These are phyloP conservation scores for Parauchenoglanis ngamensis DNA, from an alignment of 2,797 vertebrate genomes.

Conservation along the genomic window DNA sequence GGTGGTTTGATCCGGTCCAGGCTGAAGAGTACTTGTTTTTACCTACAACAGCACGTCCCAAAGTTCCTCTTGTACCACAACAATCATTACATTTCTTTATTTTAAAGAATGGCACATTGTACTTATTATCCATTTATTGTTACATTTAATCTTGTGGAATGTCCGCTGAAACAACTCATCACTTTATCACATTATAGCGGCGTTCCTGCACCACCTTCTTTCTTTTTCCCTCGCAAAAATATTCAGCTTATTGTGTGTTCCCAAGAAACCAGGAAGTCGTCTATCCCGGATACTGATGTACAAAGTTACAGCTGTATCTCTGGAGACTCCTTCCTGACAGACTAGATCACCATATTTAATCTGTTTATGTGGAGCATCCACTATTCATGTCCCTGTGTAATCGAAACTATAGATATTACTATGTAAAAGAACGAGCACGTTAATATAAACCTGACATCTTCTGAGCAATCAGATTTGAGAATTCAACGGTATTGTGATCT, in stretches of 20 bases:
- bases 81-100: background rate
- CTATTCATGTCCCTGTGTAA: background rate
- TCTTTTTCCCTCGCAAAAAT: no score
- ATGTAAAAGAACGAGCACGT: background rate
- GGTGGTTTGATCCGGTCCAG: no score
- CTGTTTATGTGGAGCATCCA: no score
- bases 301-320: no score
- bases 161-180: background rate
- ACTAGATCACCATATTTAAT: no score
- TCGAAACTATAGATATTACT: background rate
- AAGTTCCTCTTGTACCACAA: background rate
- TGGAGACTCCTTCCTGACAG: no score
- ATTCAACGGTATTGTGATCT: background rate
- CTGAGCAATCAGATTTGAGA: background rate
- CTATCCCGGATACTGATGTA: no score
- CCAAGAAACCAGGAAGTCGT: no score
- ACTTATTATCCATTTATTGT: background rate
- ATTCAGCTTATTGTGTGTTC: no score
- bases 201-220: background rate
- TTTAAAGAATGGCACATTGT: background rate
- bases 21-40: no score
- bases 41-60: no score
- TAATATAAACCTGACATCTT: background rate
- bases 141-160: background rate
- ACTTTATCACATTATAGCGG: background rate